phyloP scores from a whole-genome alignment of 2,888 invertebrate genomes.

The Mesochorus sp. region DNA sequence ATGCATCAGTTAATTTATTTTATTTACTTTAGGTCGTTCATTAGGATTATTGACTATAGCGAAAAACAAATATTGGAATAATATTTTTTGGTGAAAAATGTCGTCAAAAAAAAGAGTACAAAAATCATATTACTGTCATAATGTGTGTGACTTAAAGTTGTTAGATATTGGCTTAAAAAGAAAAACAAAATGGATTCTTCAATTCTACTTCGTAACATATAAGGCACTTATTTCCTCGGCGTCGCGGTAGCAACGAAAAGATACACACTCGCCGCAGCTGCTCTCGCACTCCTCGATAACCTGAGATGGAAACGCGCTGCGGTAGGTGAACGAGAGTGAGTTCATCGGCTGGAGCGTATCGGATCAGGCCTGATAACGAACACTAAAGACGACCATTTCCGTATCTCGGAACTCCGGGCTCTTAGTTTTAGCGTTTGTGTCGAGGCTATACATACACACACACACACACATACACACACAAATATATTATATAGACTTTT shows the following conservation, averaged over 20 bases:
- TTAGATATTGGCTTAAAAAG: too few species aligned
- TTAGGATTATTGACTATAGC: neutral
- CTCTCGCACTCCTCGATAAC: slow-evolving; percentile 19
- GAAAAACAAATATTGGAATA: neutral
- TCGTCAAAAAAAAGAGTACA: too few species aligned
- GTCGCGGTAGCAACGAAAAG: slow-evolving; percentile 67
- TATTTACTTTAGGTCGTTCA: neutral
- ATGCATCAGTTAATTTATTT: slow-evolving; percentile 16
- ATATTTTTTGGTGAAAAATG: neutral
- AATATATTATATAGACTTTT: neutral
- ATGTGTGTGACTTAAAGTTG: too few species aligned
- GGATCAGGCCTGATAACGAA: slow-evolving; percentile 76
- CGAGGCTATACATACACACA: slow-evolving; percentile 36
- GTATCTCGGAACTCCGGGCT: slow-evolving; percentile 64
- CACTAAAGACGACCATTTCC: slow-evolving; percentile 73
- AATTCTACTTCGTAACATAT: neutral
- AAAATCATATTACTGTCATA: too few species aligned
- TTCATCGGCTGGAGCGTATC: slow-evolving; percentile 74
- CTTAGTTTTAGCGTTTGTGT: slow-evolving; percentile 54
- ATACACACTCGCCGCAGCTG: slow-evolving; percentile 47
- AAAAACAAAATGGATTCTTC: neutral
- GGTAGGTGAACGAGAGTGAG: slow-evolving; percentile 73
- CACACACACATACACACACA: neutral
- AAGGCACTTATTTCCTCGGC: slow-evolving; percentile 19
- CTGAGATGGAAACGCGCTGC: slow-evolving; percentile 69